Base-by-base conservation (phyloP, 2,113 vertebrate species). In the Gasterosteus nipponicus region DNA sequence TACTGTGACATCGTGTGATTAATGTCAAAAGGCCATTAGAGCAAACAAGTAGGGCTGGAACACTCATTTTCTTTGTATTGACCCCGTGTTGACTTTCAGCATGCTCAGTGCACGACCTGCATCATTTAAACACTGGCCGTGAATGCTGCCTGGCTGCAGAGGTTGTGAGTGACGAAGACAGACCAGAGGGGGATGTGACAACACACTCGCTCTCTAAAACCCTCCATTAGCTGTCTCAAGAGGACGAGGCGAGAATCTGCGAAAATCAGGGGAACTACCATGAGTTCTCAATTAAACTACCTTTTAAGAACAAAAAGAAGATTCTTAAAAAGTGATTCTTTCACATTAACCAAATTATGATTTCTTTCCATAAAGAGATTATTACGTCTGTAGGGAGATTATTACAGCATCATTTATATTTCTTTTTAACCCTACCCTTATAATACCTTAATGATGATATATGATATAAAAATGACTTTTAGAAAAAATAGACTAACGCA, bases 111-210 rank as follows among this genome's bases (percentile, higher is more conserved):
- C 56, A 69, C 29, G 53, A 61, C 47, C 65, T 65, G 63, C 80
- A 81, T 83, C 77, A 85, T 87, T 87, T 77, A 87, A 83, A 82
- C 73, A 81, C 77, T 69, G 71, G 70, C 70, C 71, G 71, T 75
- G 54, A 82, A 82, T 58, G 76, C 73, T 78, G 76, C 75, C 81
- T 80, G 67, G 82, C 68, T 78, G 64, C 39, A 85, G 66, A 75
- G 49, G 57, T 11, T 58, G 65, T 85, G 68, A 85, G 68, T 85
- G 74, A 85, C 85, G 74, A 78, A 76, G 77, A 76, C 60, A 76
- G 74, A 78, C 47, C 75, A 64, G 80, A 78, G 77, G 70, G 76
- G 60, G 70, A 83, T 83, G 81, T 85, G 82, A 81, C 79, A 85
- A 51, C 62, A 71, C 81, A 75, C 59, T 69, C 10, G 6, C 51